Conservation (phyloP, 2,113 vertebrate species). For the Melanotaenia duboulayi region DNA sequence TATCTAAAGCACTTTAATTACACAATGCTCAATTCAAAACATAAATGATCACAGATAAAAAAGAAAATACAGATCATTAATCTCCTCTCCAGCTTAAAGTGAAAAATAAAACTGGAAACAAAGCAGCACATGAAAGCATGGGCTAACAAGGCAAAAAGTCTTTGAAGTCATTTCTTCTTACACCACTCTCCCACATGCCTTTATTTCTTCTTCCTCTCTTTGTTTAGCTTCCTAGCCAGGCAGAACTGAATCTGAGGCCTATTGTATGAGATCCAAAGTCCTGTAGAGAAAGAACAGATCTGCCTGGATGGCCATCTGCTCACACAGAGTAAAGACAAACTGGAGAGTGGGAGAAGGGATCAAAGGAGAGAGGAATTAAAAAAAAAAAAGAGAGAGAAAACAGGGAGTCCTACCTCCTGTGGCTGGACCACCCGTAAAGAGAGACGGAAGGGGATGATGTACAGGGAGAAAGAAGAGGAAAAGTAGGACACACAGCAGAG, state of each 20-base stretch:
- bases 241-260: conserved; percentile 58
- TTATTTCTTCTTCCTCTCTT: conserved; percentile 60
- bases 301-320: conserved; percentile 71
- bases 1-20: not conserved
- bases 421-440: conserved; percentile 42
- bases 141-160: conserved; percentile 29
- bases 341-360: not conserved
- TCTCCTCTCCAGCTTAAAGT: not conserved
- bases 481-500: conserved; percentile 7
- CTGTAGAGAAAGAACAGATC: conserved; percentile 59
- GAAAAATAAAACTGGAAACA: not conserved
- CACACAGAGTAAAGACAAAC: conserved; percentile 51
- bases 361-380: not conserved
- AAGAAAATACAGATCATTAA: not conserved
- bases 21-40: not conserved
- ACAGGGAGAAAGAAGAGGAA: not conserved
- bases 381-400: conserved; percentile 1
- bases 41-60: too few species aligned
- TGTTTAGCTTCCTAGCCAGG: conserved; percentile 64
- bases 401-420: conserved; percentile 16
- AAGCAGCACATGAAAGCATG: conserved; percentile 4
- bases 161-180: conserved; percentile 39
- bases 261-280: conserved; percentile 72
- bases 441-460: not conserved
- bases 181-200: conserved; percentile 23